Percentiles rank a stretch among this genome's conserved stretches.
These are phyloP conservation scores for Darevskia nairensis DNA, from an alignment of 2,797 vertebrate species.

Conservation along the genomic window DNA sequence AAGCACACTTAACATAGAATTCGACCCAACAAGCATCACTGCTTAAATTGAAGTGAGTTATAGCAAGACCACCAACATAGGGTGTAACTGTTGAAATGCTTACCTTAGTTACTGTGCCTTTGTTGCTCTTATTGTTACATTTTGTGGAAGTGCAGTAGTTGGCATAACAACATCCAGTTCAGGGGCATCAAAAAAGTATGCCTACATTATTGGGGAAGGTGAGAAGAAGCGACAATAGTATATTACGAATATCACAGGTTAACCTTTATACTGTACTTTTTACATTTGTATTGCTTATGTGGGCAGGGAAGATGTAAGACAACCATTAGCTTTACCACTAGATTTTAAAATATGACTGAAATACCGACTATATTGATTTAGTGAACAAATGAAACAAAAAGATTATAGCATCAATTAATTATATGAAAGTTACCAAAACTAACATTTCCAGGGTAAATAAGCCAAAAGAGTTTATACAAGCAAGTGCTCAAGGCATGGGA, in stretches of 20 bases:
- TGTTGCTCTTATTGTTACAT: constrained; percentile 60
- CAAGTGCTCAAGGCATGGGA: not conserved
- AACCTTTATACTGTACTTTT: not conserved
- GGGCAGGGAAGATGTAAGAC: not conserved
- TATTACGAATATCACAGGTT: not conserved
- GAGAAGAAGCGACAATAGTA: not conserved
- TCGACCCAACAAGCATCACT: not conserved
- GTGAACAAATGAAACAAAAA: not conserved
- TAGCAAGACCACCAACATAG: not conserved
- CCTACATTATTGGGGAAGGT: constrained; percentile 70
- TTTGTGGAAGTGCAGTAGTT: constrained; percentile 49
- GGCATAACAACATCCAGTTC: constrained; percentile 61
- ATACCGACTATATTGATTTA: not conserved
- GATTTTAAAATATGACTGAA: not conserved
- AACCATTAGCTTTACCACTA: not conserved
- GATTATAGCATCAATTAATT: not conserved
- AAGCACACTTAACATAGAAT: not conserved
- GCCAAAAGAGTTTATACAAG: not conserved
- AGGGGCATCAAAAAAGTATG: constrained; percentile 91
- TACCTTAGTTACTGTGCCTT: constrained; percentile 73
- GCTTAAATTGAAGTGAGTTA: not conserved
- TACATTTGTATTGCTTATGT: not conserved
- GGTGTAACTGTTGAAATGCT: constrained; percentile 14
- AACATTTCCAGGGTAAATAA: not conserved
- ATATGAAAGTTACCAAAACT: not conserved